phyloP scores from a whole-genome alignment of 1,140 invertebrate species.

The Drosophila nigromelanica region DNA sequence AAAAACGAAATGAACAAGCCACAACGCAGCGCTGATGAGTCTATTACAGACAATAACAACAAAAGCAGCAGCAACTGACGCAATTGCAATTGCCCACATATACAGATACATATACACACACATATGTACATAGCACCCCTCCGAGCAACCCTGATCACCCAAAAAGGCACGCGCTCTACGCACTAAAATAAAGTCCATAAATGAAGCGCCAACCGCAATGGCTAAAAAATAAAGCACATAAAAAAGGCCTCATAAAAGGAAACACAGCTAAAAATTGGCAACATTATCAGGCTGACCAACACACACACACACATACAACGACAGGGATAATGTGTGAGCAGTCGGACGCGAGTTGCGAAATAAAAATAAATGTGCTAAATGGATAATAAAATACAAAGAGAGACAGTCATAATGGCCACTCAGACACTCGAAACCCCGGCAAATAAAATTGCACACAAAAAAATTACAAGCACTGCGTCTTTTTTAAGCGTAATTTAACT shows the following conservation, averaged over 20 bases:
- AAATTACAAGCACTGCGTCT: constrained; percentile 44
- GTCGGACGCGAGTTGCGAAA: constrained; percentile 50
- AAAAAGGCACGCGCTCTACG: constrained; percentile 34
- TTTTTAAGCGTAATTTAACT: constrained; percentile 81
- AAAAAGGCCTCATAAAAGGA: constrained; percentile 46
- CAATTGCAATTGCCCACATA: constrained; percentile 36
- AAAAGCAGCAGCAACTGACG: constrained; percentile 44
- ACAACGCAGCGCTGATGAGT: constrained; percentile 64
- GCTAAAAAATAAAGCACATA: constrained; percentile 78
- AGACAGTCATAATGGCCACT: constrained; percentile 75
- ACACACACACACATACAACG: constrained; percentile 32
- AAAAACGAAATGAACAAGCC: constrained; percentile 54
- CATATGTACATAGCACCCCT: constrained; percentile 25
- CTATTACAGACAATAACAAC: constrained; percentile 69
- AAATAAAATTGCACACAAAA: constrained; percentile 46
- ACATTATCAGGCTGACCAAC: constrained; percentile 65
- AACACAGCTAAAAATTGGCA: constrained; percentile 54
- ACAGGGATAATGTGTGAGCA: constrained; percentile 69
- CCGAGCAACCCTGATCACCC: constrained; percentile 22
- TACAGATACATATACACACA: constrained; percentile 2
- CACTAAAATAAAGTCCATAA: constrained; percentile 56
- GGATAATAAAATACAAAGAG: constrained; percentile 79
- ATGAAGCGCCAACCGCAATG: constrained; percentile 61
- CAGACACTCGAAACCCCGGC: constrained; percentile 45
- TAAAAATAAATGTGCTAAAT: constrained; percentile 83